Conservation (phyloP, 1,140 invertebrate species). For the Cydia pomonella region DNA sequence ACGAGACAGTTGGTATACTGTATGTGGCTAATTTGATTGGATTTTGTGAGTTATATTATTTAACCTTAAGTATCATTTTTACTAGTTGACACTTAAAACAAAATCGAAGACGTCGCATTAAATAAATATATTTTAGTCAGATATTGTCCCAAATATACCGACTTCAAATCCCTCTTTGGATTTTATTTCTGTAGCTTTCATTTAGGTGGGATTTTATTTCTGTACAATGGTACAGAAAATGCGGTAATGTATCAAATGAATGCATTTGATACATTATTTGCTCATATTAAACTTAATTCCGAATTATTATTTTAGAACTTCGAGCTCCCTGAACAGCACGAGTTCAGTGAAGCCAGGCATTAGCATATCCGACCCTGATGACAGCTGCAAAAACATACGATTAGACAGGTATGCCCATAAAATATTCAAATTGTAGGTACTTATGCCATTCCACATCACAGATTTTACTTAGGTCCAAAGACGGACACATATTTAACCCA, state of each 20-base stretch:
- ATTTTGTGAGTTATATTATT: background rate
- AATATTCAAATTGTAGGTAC: no score
- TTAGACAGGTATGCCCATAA: constrained; percentile 82
- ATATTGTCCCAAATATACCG: no score
- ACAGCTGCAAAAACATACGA: constrained; percentile 83
- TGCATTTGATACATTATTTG: background rate
- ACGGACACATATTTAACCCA: no score
- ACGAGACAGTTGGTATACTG: constrained; percentile 66
- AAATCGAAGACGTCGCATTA: no score
- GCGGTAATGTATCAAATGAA: no score
- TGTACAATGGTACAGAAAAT: no score
- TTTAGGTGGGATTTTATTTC: background rate
- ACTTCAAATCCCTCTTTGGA: no score
- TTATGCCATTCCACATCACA: no score
- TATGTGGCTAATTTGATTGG: constrained; percentile 40
- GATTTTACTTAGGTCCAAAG: no score
- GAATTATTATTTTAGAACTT: constrained; percentile 52
- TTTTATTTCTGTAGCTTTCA: background rate
- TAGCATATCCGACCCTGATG: constrained; percentile 84
- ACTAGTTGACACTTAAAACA: no score
- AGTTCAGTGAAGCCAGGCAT: constrained; percentile 80
- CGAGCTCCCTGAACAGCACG: constrained; percentile 59
- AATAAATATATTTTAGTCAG: no score
- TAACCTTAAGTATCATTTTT: no score
- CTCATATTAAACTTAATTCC: background rate